phyloP scores from a whole-genome alignment of 2,797 vertebrate species.

The Poeciliopsis presidionis region DNA sequence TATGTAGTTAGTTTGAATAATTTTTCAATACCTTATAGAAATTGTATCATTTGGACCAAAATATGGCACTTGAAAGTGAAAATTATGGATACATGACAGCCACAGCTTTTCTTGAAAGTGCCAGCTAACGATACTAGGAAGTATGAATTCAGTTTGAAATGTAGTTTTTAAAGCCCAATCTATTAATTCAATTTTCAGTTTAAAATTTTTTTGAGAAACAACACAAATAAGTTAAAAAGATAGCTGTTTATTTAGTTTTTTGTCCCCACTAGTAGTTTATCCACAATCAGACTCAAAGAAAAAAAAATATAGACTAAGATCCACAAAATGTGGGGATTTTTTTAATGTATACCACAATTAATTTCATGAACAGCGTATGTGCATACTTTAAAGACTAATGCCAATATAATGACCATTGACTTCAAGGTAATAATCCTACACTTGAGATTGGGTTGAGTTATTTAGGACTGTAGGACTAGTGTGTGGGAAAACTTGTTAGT shows the following conservation, averaged over 20 bases:
- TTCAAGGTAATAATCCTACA: conserved; percentile 58
- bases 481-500: conserved; percentile 71
- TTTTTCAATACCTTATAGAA: background rate
- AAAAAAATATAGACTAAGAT: conserved; percentile 76
- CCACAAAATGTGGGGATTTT: conserved; percentile 76
- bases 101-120: background rate
- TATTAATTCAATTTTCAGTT: background rate
- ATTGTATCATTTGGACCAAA: background rate
- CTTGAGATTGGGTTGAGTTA: conserved; percentile 60
- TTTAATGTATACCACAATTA: conserved; percentile 78
- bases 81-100: background rate
- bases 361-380: conserved; percentile 78
- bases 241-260: conserved; percentile 81
- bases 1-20: background rate
- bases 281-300: conserved; percentile 80
- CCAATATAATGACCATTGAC: conserved; percentile 76
- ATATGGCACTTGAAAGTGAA: too few relatives aligned
- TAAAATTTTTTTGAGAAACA: conserved; percentile 24
- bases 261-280: conserved; percentile 77
- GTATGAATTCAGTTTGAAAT: background rate
- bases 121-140: background rate
- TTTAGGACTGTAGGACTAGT: conserved; percentile 55
- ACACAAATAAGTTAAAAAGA: conserved; percentile 71
- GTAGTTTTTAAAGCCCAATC: background rate
- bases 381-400: conserved; percentile 79